Percentiles rank a stretch among this genome's conserved stretches.
Conservation (phyloP, 2,888 invertebrate genomes). For the Xanthorhoe spadicearia region DNA sequence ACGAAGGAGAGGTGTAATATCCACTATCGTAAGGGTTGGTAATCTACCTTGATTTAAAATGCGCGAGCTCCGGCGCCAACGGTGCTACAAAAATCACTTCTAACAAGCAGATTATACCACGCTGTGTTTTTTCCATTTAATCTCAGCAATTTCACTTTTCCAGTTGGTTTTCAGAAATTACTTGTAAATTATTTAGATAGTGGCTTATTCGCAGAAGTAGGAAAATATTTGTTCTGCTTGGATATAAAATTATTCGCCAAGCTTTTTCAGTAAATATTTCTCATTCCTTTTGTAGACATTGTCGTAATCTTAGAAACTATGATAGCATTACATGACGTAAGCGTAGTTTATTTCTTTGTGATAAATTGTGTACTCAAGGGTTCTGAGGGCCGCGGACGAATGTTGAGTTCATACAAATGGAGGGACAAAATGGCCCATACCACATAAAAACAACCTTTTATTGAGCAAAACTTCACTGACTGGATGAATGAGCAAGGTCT, state of each 20-base stretch:
- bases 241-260: conserved; percentile 2
- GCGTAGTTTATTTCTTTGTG: neutral
- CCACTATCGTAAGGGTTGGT: conserved; percentile 35
- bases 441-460: neutral
- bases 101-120: conserved; percentile 41
- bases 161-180: conserved; percentile 5
- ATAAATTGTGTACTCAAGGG: neutral
- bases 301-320: conserved; percentile 6
- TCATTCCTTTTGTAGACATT: neutral
- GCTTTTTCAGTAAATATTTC: neutral
- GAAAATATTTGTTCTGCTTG: neutral
- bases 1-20: conserved; percentile 28
- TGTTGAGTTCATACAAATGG: conserved; percentile 8
- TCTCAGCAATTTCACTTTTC: conserved; percentile 26
- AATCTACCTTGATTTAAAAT: conserved; percentile 40
- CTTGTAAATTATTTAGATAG: neutral
- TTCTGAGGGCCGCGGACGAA: conserved; percentile 2
- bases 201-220: conserved; percentile 12
- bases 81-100: conserved; percentile 36
- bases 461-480: neutral
- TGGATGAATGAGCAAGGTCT: neutral
- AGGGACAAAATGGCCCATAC: neutral
- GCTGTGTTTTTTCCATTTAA: conserved; percentile 34
- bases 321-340: conserved; percentile 5
- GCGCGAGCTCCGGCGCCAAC: conserved; percentile 32